A percentile compares a stretch with the other conserved stretches of the same genome.
These are phyloP conservation scores for Agriopis aurantiaria DNA, from an alignment of 2,888 invertebrate genomes.

Conservation along the genomic window DNA sequence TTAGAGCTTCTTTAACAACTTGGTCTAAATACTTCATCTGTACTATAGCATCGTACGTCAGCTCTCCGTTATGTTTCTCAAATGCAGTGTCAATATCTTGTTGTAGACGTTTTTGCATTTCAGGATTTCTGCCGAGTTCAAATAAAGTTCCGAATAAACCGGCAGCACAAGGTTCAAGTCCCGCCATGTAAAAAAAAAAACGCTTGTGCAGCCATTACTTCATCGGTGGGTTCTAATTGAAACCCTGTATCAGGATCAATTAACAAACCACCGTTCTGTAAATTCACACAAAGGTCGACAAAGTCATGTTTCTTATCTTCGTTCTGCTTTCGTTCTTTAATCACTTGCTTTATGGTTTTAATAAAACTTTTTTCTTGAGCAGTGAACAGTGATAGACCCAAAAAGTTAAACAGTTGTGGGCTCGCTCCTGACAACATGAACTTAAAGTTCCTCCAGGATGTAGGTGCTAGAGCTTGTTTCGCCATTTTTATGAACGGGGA, in stretches of 20 bases:
- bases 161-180: slow-evolving; percentile 5
- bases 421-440: not conserved
- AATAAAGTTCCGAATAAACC: slow-evolving; percentile 55
- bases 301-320: slow-evolving; percentile 5
- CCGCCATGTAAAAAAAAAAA: slow-evolving; percentile 1
- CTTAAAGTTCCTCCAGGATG: slow-evolving; percentile 3
- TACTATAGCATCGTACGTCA: slow-evolving; percentile 45
- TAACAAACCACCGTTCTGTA: not conserved
- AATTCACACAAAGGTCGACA: slow-evolving; percentile 5
- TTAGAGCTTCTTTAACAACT: slow-evolving; percentile 40
- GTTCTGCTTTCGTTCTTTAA: not conserved
- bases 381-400: not conserved
- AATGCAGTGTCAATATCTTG: slow-evolving; percentile 7
- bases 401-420: not conserved
- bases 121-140: slow-evolving; percentile 63
- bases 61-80: not conserved
- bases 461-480: not conserved
- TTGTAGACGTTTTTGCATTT: slow-evolving; percentile 50
- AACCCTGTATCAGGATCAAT: not conserved
- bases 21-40: slow-evolving; percentile 66
- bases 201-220: slow-evolving; percentile 44
- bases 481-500: slow-evolving; percentile 5
- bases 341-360: slow-evolving; percentile 6
- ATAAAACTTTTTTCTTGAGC: not conserved
- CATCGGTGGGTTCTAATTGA: not conserved